Conservation (phyloP, 2,797 vertebrate species). For the Antennarius maculatus region DNA sequence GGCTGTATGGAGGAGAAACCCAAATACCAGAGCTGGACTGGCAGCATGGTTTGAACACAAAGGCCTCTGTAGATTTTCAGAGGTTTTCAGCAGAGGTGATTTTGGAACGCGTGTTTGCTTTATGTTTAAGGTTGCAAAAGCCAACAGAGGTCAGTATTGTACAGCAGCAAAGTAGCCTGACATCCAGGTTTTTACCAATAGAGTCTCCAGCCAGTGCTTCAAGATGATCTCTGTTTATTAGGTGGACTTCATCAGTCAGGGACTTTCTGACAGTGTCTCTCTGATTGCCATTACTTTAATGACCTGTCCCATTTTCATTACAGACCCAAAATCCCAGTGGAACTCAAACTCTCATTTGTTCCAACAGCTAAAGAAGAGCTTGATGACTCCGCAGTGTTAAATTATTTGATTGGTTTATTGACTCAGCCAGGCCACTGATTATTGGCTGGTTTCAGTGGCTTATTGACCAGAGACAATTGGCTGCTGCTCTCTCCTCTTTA, state of each 20-base stretch:
- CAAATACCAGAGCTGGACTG: slow-evolving; percentile 27
- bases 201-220: neutral
- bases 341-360: slow-evolving; percentile 47
- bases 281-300: slow-evolving; percentile 46
- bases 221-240: slow-evolving; percentile 23
- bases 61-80: slow-evolving; percentile 1
- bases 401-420: slow-evolving; percentile 71
- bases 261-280: slow-evolving; percentile 36
- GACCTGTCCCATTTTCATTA: slow-evolving; percentile 45
- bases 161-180: slow-evolving; percentile 25
- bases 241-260: slow-evolving; percentile 5
- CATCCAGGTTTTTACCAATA: neutral
- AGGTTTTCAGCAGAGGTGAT: slow-evolving; percentile 13
- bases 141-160: slow-evolving; percentile 75
- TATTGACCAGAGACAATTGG: slow-evolving; percentile 53
- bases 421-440: slow-evolving; percentile 48
- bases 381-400: slow-evolving; percentile 61
- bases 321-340: slow-evolving; percentile 45
- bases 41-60: slow-evolving; percentile 1
- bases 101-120: neutral
- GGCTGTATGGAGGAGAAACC: slow-evolving; percentile 11
- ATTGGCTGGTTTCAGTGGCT: slow-evolving; percentile 45
- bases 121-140: neutral
- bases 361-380: slow-evolving; percentile 32
- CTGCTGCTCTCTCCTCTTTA: slow-evolving; percentile 35